A percentile compares a stretch with the other conserved stretches of the same genome.
Conservation (phyloP, 30 jellyfish, hydroid and myxozoan genomes). For the Hydra vulgaris region DNA sequence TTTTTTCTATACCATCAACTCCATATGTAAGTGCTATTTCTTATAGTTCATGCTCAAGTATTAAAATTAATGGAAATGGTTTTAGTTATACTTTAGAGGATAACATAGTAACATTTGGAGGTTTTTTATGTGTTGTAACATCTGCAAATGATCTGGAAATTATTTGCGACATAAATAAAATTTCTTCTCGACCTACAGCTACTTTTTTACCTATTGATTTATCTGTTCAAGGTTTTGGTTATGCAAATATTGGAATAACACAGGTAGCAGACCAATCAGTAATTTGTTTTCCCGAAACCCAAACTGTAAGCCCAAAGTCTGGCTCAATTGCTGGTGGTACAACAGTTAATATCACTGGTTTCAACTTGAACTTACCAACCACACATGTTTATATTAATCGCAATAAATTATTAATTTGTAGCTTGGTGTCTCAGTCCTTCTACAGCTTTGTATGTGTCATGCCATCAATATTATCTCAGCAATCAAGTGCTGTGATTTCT, state of each 20-base stretch:
- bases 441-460: background rate
- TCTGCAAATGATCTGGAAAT: constrained; percentile 35
- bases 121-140: constrained; percentile 30
- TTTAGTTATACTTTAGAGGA: constrained; percentile 36
- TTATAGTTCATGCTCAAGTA: too few relatives aligned
- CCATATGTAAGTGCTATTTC: too few relatives aligned
- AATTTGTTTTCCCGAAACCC: constrained; percentile 26
- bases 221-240: constrained; percentile 56
- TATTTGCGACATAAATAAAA: constrained; percentile 37
- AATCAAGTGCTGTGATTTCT: background rate
- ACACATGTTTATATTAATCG: constrained; percentile 11
- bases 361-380: constrained; percentile 34
- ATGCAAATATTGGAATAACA: constrained; percentile 32
- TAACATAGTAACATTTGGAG: constrained; percentile 58
- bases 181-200: constrained; percentile 42
- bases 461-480: background rate
- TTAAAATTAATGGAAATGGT: background rate
- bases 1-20: too few relatives aligned
- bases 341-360: constrained; percentile 39
- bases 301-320: constrained; percentile 30
- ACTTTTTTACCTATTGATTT: constrained; percentile 34
- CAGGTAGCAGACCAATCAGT: constrained; percentile 37
- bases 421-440: background rate
- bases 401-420: background rate
- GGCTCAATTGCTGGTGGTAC: constrained; percentile 94